phyloP scores from a whole-genome alignment of 2,888 invertebrate species.

The Sisyra nigra region DNA sequence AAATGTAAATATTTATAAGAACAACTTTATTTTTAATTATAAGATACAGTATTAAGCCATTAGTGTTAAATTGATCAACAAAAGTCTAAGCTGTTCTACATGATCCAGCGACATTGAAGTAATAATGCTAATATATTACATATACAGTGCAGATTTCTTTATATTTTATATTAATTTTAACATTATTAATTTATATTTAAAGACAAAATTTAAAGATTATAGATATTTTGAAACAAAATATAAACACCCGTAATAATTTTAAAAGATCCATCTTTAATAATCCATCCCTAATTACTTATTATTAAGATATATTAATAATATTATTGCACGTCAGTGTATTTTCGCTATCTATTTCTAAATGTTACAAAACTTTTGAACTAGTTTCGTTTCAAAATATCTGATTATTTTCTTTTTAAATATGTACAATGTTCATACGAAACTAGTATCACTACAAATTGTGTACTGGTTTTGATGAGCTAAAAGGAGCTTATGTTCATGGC shows the following conservation, averaged over 20 bases:
- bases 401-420: background rate
- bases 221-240: background rate
- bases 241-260: background rate
- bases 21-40: too few species aligned
- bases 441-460: slow-evolving; percentile 1
- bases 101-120: slow-evolving; percentile 7
- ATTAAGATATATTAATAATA: too few species aligned
- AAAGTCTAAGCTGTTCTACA: slow-evolving; percentile 2
- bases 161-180: slow-evolving; percentile 16
- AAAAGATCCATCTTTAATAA: too few species aligned
- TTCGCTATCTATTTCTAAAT: too few species aligned
- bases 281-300: too few species aligned
- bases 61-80: too few species aligned
- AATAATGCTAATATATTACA: slow-evolving; percentile 11
- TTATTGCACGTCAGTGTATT: too few species aligned
- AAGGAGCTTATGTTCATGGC: background rate
- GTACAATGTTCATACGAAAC: slow-evolving; percentile 1
- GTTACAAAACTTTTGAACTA: too few species aligned
- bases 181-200: slow-evolving; percentile 1
- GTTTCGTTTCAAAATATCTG: background rate
- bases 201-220: background rate
- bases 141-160: slow-evolving; percentile 17
- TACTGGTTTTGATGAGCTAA: slow-evolving; percentile 1
- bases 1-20: too few species aligned
- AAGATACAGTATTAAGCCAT: too few species aligned